phyloP scores from a whole-genome alignment of 2,113 vertebrate species.

The Monopterus albus region DNA sequence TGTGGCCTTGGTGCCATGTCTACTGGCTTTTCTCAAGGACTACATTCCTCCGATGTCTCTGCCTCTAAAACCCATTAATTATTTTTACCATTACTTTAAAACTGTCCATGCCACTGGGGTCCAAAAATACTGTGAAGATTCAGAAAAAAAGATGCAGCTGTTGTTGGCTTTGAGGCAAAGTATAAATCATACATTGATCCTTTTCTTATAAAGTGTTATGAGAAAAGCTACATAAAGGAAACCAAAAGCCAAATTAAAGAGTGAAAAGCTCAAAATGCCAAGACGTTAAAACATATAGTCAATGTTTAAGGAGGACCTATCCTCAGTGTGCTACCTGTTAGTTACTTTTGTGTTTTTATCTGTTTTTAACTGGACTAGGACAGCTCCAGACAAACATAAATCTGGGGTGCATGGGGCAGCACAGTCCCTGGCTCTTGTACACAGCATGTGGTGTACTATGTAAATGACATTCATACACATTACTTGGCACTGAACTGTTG shows the following conservation, averaged over 20 bases:
- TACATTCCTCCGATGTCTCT: too few species aligned
- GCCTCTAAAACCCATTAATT: background rate
- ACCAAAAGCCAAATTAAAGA: too few species aligned
- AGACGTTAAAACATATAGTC: background rate
- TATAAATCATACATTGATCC: too few species aligned
- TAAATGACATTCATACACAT: background rate
- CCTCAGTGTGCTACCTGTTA: background rate
- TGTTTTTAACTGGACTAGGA: background rate
- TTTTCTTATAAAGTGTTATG: too few species aligned
- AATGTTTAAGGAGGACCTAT: background rate
- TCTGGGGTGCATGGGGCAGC: background rate
- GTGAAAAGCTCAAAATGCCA: too few species aligned
- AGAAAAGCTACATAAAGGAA: too few species aligned
- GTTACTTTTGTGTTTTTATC: background rate
- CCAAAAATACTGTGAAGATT: too few species aligned
- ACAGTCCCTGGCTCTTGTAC: background rate
- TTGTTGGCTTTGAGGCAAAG: too few species aligned
- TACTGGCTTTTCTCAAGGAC: background rate
- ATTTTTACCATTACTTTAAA: too few species aligned
- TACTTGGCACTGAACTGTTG: background rate
- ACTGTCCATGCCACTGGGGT: too few species aligned
- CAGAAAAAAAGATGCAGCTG: too few species aligned
- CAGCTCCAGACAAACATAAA: background rate
- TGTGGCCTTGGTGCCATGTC: too few species aligned
- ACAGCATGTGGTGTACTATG: background rate